A percentile compares a stretch with the other conserved stretches of the same genome.
Evolutionary conservation across 2,113 vertebrate species (phyloP).

Genomic region (Phycodurus eques): DNA sequence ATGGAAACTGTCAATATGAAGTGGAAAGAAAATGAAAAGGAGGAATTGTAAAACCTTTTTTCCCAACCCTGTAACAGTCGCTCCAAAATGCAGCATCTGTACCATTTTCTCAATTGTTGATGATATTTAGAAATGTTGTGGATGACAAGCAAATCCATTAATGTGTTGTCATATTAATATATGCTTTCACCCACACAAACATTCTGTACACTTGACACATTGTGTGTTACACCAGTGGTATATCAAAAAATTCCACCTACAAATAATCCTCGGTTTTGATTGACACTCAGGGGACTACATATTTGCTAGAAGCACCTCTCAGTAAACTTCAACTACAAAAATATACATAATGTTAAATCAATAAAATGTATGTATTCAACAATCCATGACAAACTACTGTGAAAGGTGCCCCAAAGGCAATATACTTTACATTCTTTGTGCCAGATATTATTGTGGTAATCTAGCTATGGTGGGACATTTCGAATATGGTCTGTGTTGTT

Average conservation of each 20-base stretch:
- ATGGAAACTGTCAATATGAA: constrained; percentile 3
- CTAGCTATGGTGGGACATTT: neutral
- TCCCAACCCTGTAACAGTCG: neutral
- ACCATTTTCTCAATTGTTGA: neutral
- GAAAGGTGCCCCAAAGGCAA: too few relatives aligned
- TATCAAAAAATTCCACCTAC: neutral
- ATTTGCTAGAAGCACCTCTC: neutral
- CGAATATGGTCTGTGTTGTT: neutral
- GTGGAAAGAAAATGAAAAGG: neutral
- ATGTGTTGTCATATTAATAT: neutral
- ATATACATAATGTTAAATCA: neutral
- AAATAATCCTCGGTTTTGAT: neutral
- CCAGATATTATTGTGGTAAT: neutral
- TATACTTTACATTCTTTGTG: neutral
- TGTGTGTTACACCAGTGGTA: neutral
- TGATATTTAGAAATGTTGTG: neutral
- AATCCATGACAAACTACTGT: too few relatives aligned
- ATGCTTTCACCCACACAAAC: neutral
- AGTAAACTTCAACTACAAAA: neutral
- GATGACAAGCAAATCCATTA: neutral
- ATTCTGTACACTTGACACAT: neutral
- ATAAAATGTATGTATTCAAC: too few relatives aligned
- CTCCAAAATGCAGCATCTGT: neutral
- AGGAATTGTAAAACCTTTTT: neutral
- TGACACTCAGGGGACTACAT: too few relatives aligned